Percentiles rank a stretch among this genome's conserved stretches.
phyloP scores from a whole-genome alignment of 2,113 vertebrate genomes.

The Cavia porcellus region DNA sequence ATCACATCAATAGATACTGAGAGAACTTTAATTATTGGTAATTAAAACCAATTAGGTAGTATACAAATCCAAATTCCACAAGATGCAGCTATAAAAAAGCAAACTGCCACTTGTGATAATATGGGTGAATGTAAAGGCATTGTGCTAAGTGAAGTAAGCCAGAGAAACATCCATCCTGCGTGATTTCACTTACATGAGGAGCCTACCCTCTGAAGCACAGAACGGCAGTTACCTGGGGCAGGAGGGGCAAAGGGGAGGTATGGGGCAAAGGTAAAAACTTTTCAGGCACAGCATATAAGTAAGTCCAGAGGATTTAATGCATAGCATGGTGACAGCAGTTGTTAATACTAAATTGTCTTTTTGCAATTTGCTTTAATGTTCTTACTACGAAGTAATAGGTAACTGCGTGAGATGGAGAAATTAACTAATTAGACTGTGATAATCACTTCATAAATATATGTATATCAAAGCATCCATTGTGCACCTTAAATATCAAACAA shows the following conservation, averaged over 20 bases:
- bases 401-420: background rate
- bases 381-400: background rate
- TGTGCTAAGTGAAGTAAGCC: background rate
- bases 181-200: background rate
- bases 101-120: background rate
- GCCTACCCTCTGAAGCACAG: background rate
- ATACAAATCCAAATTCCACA: background rate
- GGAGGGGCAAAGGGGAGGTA: accelerated
- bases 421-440: background rate
- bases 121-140: background rate
- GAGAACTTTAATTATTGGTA: background rate
- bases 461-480: background rate
- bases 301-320: background rate
- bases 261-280: background rate
- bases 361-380: background rate
- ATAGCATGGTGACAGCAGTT: background rate
- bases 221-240: background rate
- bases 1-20: background rate
- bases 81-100: background rate
- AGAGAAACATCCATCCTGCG: background rate
- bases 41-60: background rate
- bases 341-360: background rate
- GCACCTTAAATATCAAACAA: background rate
- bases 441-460: background rate
- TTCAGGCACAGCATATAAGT: background rate